A percentile compares a stretch with the other conserved stretches of the same genome.
Conservation (phyloP, 2,113 vertebrate genomes). For the Eurystomus gularis region DNA sequence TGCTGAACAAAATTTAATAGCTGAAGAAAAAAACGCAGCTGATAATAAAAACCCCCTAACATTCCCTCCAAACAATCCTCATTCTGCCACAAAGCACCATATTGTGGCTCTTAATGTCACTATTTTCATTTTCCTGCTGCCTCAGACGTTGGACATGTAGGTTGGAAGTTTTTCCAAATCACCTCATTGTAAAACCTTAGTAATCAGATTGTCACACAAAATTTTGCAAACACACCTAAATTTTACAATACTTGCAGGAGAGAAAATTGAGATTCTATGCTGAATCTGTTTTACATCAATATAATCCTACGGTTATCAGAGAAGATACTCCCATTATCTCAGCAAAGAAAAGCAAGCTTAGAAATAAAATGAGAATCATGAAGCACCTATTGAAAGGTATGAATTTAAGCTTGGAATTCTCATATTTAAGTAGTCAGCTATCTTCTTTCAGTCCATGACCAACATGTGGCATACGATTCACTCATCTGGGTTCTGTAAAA, state of each 20-base stretch:
- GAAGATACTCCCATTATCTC: neutral
- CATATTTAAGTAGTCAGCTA: neutral
- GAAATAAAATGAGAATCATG: neutral
- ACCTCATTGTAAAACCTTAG: neutral
- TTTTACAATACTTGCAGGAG: neutral
- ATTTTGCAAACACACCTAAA: neutral
- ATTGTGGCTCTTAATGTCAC: neutral
- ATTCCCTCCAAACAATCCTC: neutral
- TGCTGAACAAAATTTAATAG: neutral
- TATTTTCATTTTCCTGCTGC: neutral
- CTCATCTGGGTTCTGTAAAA: neutral
- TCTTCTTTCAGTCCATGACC: neutral
- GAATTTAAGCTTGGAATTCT: neutral
- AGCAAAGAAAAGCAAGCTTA: neutral
- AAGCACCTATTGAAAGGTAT: neutral
- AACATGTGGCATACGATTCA: neutral
- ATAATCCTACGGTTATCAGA: neutral
- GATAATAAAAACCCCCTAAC: neutral
- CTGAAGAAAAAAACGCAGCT: neutral
- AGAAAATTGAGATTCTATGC: neutral
- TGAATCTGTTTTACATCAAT: neutral
- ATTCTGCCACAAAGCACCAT: neutral
- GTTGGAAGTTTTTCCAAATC: neutral
- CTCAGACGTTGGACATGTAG: neutral
- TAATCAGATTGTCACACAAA: neutral